Evolutionary conservation across 2,113 vertebrate genomes (phyloP), one percentile per base, ranked within the genome.

Genomic region (Ictalurus furcatus): DNA sequence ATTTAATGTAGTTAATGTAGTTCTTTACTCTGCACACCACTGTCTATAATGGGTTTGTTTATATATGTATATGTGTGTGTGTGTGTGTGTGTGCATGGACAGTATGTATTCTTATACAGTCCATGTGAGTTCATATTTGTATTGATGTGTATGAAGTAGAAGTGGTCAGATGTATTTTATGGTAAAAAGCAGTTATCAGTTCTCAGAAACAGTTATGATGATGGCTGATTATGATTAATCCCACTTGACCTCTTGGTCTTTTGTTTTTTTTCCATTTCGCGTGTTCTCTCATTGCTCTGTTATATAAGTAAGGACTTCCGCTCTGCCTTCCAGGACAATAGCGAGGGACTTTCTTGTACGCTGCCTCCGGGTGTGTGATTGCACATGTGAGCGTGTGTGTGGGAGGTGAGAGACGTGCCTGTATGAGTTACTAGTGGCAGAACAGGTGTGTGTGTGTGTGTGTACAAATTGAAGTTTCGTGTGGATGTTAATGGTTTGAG

Each of bases 281-380:
- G 44, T 90, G 67, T 40, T 89, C 87, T 82, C 79, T 13, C n/a
- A 40, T 56, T 86, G 40, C 83, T 88, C 25, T 90, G 58, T 92
- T 92, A 88, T 71, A 86, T 92, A 91, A 92, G 52, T 14, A 34
- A 90, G 85, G 74, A 86, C 87, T 90, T 92, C 90, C 91, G 78
- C 54, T 88, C 85, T 87, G 90, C 87, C 90, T 89, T 73, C 54
- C 67, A 88, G 81, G 86, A 92, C 89, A 91, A 91, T 88, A 90
- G 87, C 59, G 34, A 89, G 85, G 73, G 90, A 88, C 65, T 90
- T 85, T 86, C 84, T 91, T 82, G 82, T 78, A 85, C 65, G 52
- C 58, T 81, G 86, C 74, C 78, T 79, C 82, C 52, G 86, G 78
- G 86, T 69, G 86, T 89, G 88, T 89, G 88, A 91, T 88, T 85